Conservation (phyloP, 2,797 vertebrate species). For the Sebastes cheni region DNA sequence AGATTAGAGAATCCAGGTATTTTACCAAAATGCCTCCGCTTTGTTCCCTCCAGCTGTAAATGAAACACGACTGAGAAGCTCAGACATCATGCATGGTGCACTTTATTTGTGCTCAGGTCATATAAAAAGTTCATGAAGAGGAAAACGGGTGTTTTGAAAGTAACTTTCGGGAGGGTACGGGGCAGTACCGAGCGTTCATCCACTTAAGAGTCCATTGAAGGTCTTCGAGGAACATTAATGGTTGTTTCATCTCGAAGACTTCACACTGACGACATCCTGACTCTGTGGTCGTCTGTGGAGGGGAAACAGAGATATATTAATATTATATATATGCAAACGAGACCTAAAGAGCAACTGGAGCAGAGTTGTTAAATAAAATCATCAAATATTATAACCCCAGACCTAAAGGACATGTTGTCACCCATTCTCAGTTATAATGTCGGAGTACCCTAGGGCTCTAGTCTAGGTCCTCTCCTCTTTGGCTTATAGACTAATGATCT, state of each 20-base stretch:
- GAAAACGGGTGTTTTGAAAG: neutral
- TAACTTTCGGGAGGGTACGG: neutral
- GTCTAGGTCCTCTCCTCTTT: neutral
- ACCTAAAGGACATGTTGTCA: too few species aligned
- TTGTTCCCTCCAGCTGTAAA: neutral
- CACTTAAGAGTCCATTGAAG: neutral
- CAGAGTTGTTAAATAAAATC: neutral
- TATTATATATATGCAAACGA: neutral
- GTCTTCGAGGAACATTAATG: neutral
- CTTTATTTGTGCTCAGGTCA: neutral
- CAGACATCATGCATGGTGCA: neutral
- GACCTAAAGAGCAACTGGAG: neutral
- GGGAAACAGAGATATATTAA: neutral
- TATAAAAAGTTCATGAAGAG: neutral
- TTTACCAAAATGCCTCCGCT: neutral
- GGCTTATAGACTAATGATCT: too few species aligned
- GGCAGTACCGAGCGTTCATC: neutral
- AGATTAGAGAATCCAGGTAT: too few species aligned
- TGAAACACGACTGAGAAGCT: neutral
- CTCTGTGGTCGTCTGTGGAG: conserved; percentile 8
- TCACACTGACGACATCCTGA: conserved; percentile 65
- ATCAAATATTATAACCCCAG: neutral
- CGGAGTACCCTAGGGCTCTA: neutral
- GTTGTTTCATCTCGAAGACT: conserved; percentile 1
- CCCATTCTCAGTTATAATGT: too few species aligned